These are phyloP conservation scores for Rostratula benghalensis DNA, from an alignment of 2,113 vertebrate species.

Conservation along the genomic window DNA sequence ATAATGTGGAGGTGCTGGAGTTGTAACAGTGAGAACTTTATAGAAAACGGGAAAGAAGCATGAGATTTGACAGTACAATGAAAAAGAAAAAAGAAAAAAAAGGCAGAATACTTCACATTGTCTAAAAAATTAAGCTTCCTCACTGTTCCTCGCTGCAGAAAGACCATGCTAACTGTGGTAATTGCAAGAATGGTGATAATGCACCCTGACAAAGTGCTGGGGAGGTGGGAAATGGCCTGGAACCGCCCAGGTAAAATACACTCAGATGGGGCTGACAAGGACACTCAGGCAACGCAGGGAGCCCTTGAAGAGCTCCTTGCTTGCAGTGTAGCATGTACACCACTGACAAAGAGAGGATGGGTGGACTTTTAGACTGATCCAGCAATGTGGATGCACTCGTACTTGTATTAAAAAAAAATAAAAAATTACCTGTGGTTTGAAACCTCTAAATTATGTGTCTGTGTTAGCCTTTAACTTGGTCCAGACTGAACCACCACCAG, in stretches of 20 bases:
- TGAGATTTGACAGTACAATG: background rate
- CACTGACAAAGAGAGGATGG: background rate
- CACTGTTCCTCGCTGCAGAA: background rate
- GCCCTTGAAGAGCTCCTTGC: background rate
- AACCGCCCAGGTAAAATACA: background rate
- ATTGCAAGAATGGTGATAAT: background rate
- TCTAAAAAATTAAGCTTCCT: background rate
- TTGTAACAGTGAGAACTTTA: background rate
- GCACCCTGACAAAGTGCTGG: background rate
- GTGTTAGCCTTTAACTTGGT: background rate
- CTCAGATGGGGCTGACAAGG: background rate
- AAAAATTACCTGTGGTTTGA: background rate
- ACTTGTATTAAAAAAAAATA: background rate
- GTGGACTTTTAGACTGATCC: background rate
- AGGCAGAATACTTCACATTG: constrained; percentile 53
- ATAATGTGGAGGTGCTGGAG: fast-evolving
- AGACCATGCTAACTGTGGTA: background rate
- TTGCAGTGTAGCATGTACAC: background rate
- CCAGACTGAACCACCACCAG: background rate
- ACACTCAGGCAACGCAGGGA: background rate
- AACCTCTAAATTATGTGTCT: background rate
- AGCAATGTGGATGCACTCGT: fast-evolving
- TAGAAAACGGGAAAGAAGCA: background rate
- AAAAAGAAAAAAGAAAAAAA: constrained; percentile 49
- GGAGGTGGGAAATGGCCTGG: background rate